Percentiles rank a stretch among this genome's conserved stretches.
These are phyloP conservation scores for Aphis gossypii DNA, from an alignment of 1,140 invertebrate species.

Conservation along the genomic window DNA sequence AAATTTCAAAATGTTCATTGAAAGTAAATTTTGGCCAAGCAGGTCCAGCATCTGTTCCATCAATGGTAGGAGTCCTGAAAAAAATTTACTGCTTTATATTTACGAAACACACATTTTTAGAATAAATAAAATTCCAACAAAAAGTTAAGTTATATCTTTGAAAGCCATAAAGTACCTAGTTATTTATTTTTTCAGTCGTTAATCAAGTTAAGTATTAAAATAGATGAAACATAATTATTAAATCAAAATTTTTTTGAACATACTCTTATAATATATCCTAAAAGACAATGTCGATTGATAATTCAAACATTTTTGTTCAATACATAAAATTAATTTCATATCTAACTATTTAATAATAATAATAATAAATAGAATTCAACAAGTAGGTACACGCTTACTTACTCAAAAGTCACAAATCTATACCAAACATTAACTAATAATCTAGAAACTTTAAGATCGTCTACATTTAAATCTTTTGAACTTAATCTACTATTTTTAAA, in stretches of 20 bases:
- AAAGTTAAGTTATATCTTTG: not conserved
- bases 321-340: not conserved
- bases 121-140: not conserved
- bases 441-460: not conserved
- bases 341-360: not conserved
- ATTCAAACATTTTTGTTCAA: not conserved
- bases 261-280: too few relatives aligned
- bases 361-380: not conserved
- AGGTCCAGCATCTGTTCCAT: not conserved
- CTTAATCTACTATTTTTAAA: not conserved
- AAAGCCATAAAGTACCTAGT: too few relatives aligned
- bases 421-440: conserved; percentile 23
- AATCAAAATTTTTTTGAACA: too few relatives aligned
- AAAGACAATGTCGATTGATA: too few relatives aligned
- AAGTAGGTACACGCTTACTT: not conserved
- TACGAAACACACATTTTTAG: not conserved
- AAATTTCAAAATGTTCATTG: not conserved
- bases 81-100: not conserved
- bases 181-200: too few relatives aligned
- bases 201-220: too few relatives aligned
- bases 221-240: too few relatives aligned
- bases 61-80: conserved; percentile 22
- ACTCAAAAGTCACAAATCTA: conserved; percentile 3
- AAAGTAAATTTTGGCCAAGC: not conserved
- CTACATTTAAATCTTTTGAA: not conserved